Percentiles rank a stretch among this genome's conserved stretches.
Conservation (phyloP, 92 coral and sea anemone species). For the Blastomussa wellsi region DNA sequence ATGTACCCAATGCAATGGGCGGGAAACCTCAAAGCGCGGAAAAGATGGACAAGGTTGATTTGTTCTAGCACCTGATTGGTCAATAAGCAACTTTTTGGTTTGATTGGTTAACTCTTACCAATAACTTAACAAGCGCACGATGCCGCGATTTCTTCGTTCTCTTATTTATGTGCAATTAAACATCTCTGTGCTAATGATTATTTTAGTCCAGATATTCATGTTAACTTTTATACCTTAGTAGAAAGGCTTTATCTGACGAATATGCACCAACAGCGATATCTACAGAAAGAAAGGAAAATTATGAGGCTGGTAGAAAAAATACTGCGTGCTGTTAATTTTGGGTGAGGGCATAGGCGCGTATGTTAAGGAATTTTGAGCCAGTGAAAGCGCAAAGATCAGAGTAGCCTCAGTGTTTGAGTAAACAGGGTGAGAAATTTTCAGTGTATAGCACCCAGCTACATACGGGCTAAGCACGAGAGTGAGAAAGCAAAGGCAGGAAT, state of each 20-base stretch:
- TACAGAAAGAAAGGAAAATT: conserved; percentile 19
- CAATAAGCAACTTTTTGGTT: background rate
- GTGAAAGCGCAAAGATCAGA: too few species aligned
- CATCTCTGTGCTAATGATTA: background rate
- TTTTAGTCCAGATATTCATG: background rate
- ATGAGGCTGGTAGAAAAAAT: background rate
- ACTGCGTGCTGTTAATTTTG: background rate
- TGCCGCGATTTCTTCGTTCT: background rate
- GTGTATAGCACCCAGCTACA: too few species aligned
- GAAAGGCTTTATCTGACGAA: conserved; percentile 63
- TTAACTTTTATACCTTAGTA: conserved; percentile 53
- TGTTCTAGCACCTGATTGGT: background rate
- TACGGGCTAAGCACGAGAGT: too few species aligned
- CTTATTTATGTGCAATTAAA: background rate
- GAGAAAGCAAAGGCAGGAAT: too few species aligned
- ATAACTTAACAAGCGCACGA: background rate
- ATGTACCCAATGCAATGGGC: background rate
- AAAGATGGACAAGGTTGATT: background rate
- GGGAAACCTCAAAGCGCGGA: background rate
- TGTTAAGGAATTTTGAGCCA: background rate
- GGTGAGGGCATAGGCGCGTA: too few species aligned
- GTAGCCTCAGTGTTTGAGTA: too few species aligned
- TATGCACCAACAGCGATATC: conserved; percentile 85
- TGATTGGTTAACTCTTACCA: conserved; percentile 17
- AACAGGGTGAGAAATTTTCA: too few species aligned